phyloP scores from a whole-genome alignment of 2,797 vertebrate genomes.

The Danio albolineatus region DNA sequence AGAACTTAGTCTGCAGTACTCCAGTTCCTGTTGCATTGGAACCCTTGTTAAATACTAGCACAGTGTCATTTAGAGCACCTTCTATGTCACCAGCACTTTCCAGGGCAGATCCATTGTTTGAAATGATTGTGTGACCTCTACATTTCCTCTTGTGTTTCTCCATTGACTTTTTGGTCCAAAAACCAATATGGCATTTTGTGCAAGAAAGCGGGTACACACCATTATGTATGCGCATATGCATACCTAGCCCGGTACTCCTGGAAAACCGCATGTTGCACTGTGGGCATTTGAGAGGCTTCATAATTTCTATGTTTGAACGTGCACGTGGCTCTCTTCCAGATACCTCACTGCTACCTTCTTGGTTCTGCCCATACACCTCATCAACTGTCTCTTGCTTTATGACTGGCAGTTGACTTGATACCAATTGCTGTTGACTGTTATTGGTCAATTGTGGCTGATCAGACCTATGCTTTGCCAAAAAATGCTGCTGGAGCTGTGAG shows the following conservation, averaged over 20 bases:
- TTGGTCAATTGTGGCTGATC: slow-evolving; percentile 63
- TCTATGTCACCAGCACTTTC: slow-evolving; percentile 63
- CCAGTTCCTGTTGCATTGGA: slow-evolving; percentile 69
- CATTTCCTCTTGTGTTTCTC: slow-evolving; percentile 79
- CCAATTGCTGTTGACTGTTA: slow-evolving; percentile 67
- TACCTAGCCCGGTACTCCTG: slow-evolving; percentile 69
- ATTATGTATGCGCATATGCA: slow-evolving; percentile 73
- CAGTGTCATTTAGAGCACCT: slow-evolving; percentile 66
- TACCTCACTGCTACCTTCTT: slow-evolving; percentile 39
- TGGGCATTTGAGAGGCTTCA: slow-evolving; percentile 66
- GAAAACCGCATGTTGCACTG: slow-evolving; percentile 71
- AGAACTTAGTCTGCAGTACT: slow-evolving; percentile 73
- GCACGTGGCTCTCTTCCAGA: slow-evolving; percentile 50
- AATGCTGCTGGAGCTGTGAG: slow-evolving; percentile 83
- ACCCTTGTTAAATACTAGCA: slow-evolving; percentile 69
- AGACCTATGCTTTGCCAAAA: slow-evolving; percentile 74
- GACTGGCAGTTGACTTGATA: slow-evolving; percentile 64
- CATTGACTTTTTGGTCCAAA: slow-evolving; percentile 74
- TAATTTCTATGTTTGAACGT: slow-evolving; percentile 9
- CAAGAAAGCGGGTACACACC: slow-evolving; percentile 67
- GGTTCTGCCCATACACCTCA: slow-evolving; percentile 58
- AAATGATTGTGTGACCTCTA: slow-evolving; percentile 39
- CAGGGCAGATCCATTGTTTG: slow-evolving; percentile 18
- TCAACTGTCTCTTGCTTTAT: slow-evolving; percentile 76
- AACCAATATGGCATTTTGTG: slow-evolving; percentile 73